These are phyloP conservation scores for Chrysolophus pictus DNA, from an alignment of 2,797 vertebrate species.

Conservation along the genomic window DNA sequence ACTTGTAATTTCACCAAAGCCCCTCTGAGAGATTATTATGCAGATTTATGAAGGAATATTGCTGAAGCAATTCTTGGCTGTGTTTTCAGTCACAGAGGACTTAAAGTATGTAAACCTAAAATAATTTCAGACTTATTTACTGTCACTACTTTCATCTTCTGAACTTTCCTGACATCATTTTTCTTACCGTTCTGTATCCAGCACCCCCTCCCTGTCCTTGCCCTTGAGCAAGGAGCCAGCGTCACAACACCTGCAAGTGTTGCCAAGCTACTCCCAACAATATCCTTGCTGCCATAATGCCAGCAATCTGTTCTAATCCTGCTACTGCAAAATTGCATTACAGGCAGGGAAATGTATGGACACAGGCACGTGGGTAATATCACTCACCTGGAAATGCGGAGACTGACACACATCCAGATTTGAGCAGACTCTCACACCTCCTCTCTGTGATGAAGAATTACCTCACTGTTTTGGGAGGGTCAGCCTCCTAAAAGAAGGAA, in stretches of 20 bases:
- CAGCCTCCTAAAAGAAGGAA: not conserved
- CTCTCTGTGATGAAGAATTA: not conserved
- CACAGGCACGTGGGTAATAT: not conserved
- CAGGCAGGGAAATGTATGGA: constrained; percentile 54
- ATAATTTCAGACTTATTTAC: constrained; percentile 76
- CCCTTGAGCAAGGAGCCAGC: constrained; percentile 80
- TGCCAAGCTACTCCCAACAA: constrained; percentile 80
- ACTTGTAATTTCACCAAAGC: constrained; percentile 84
- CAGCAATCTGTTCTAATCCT: constrained; percentile 80
- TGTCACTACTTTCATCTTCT: constrained; percentile 69
- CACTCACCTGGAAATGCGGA: not conserved
- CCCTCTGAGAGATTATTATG: constrained; percentile 83
- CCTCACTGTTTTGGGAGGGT: not conserved
- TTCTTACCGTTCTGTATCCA: constrained; percentile 66
- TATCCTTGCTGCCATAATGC: constrained; percentile 77
- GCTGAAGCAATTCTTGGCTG: constrained; percentile 82
- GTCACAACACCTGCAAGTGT: constrained; percentile 74
- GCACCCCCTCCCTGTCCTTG: constrained; percentile 75
- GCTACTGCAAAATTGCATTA: constrained; percentile 67
- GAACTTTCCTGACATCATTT: constrained; percentile 75
- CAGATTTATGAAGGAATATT: constrained; percentile 84
- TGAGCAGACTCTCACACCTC: not conserved
- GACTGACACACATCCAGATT: not conserved
- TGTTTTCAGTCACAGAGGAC: constrained; percentile 76
- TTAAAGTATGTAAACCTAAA: constrained; percentile 78